Percentiles rank a stretch among this genome's conserved stretches.
Evolutionary conservation across 2,113 vertebrate species (phyloP).

Genomic region (Anthoscopus minutus): DNA sequence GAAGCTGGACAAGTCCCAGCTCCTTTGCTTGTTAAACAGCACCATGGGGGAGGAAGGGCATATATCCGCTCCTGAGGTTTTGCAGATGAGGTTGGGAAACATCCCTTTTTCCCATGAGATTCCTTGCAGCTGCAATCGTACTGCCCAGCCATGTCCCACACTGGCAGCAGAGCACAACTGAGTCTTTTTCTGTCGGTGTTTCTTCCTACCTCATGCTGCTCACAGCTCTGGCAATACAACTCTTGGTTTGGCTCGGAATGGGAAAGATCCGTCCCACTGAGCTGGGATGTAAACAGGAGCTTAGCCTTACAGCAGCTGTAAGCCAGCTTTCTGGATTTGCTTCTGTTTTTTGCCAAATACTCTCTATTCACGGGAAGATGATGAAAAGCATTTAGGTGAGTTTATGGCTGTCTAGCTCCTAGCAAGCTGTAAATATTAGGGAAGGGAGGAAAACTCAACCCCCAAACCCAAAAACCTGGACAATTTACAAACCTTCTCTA

Average conservation of each 20-base stretch:
- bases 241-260: not conserved
- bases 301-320: not conserved
- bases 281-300: not conserved
- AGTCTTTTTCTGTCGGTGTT: not conserved
- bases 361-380: not conserved
- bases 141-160: rapidly evolving
- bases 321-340: conserved; percentile 18
- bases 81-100: not conserved
- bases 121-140: not conserved
- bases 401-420: conserved; percentile 1
- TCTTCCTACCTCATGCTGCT: not conserved
- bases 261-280: not conserved
- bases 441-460: not conserved
- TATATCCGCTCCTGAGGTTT: not conserved
- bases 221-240: not conserved
- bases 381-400: conserved; percentile 9
- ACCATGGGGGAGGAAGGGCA: not conserved
- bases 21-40: not conserved
- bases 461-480: not conserved
- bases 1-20: not conserved
- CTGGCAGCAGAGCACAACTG: rapidly evolving
- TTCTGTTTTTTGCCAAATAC: not conserved
- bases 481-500: not conserved
- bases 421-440: not conserved
- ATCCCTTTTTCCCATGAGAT: not conserved